Percentiles rank a stretch among this genome's conserved stretches.
Conservation (phyloP, 2,888 invertebrate genomes). For the Orthosia gracilis region DNA sequence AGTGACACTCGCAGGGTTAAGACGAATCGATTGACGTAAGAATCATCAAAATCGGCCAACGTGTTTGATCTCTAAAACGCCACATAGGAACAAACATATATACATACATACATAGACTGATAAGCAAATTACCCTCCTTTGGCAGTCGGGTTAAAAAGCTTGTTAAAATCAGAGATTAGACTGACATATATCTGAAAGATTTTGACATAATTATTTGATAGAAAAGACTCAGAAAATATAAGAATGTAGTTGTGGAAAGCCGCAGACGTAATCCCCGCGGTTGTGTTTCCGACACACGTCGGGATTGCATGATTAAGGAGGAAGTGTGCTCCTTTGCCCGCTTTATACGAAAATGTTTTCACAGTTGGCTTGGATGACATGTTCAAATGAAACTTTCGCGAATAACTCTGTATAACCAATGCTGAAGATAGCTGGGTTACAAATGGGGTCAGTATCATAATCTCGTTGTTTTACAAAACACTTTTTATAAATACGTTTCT, state of each 20-base stretch:
- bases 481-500: neutral
- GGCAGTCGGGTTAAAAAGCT: no score
- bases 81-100: no score
- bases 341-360: constrained; percentile 64
- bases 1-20: no score
- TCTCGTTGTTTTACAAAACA: neutral
- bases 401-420: constrained; percentile 29
- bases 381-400: constrained; percentile 47
- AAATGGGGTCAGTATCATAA: constrained; percentile 2
- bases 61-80: no score
- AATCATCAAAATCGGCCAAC: no score
- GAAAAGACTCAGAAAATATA: constrained; percentile 70
- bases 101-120: no score
- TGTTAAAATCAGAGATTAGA: no score
- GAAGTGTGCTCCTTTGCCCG: constrained; percentile 59
- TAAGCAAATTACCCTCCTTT: no score
- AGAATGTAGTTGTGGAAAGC: constrained; percentile 59
- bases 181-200: no score
- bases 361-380: constrained; percentile 58
- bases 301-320: constrained; percentile 75
- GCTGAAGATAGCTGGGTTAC: constrained; percentile 12
- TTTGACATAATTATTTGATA: constrained; percentile 55
- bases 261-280: constrained; percentile 69
- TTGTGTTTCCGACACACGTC: constrained; percentile 71
- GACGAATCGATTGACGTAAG: no score